Percentiles rank a stretch among this genome's conserved stretches.
Conservation (phyloP, 1,140 invertebrate species). For the Aricia agestis region DNA sequence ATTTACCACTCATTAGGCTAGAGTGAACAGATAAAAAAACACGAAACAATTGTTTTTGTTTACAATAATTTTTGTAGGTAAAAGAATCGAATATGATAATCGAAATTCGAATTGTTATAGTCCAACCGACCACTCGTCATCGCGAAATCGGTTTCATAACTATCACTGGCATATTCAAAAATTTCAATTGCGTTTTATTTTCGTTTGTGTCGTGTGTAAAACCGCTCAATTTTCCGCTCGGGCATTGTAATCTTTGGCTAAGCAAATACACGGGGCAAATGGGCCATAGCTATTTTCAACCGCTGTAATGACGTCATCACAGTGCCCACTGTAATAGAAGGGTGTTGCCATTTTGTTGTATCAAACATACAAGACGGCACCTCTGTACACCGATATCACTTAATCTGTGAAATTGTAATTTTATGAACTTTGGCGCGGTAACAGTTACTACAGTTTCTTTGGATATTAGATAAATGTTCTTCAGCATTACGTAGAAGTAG, state of each 20-base stretch:
- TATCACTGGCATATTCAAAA: not conserved
- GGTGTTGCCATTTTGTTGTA: conserved; percentile 29
- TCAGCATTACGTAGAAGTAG: too few species aligned
- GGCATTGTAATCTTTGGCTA: conserved; percentile 32
- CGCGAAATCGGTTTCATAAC: not conserved
- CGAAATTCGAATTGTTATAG: not conserved
- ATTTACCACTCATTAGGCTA: not conserved
- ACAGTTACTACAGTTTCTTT: too few species aligned
- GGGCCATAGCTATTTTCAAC: conserved; percentile 37
- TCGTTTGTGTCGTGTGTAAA: conserved; percentile 19
- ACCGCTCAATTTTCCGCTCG: conserved; percentile 23
- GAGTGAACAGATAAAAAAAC: too few species aligned
- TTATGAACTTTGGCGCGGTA: too few species aligned
- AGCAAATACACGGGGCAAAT: conserved; percentile 37
- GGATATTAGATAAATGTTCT: too few species aligned
- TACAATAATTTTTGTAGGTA: too few species aligned
- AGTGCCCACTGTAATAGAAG: conserved; percentile 32
- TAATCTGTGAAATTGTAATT: not conserved
- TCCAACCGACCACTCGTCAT: not conserved
- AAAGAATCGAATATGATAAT: too few species aligned
- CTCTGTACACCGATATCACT: conserved; percentile 22
- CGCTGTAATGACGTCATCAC: conserved; percentile 38
- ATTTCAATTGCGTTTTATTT: conserved; percentile 2
- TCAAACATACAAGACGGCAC: conserved; percentile 19
- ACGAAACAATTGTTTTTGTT: too few species aligned